A percentile compares a stretch with the other conserved stretches of the same genome.
These are phyloP conservation scores for Panulirus ornatus DNA, from an alignment of 1,140 invertebrate species.

Conservation along the genomic window DNA sequence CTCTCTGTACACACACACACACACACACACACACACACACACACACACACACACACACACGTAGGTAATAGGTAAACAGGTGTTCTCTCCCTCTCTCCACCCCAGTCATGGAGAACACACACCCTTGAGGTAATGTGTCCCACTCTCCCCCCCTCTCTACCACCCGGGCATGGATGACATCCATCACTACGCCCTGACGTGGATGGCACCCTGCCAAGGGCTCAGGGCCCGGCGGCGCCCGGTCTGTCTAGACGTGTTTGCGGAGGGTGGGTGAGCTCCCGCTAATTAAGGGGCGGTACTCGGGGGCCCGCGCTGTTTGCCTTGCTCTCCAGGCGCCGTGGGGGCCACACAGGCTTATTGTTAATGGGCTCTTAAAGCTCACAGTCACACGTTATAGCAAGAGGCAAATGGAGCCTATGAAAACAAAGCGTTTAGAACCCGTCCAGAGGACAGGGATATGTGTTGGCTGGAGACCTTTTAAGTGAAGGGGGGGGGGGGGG, in stretches of 20 bases:
- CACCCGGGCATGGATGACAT: not conserved
- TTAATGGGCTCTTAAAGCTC: slow-evolving; percentile 23
- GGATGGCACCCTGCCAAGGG: slow-evolving; percentile 2
- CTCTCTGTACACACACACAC: slow-evolving; percentile 17
- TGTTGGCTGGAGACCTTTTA: no score
- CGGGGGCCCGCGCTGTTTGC: slow-evolving; percentile 1
- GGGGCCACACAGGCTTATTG: slow-evolving; percentile 21
- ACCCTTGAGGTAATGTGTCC: not conserved
- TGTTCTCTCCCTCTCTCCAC: no score
- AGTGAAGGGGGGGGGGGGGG: no score
- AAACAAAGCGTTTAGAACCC: not conserved
- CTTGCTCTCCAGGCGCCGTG: slow-evolving; percentile 11
- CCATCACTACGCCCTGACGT: not conserved
- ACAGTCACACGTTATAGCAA: slow-evolving; percentile 23
- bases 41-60: not conserved
- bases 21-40: slow-evolving; percentile 17
- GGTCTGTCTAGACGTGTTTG: slow-evolving; percentile 24
- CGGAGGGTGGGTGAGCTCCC: slow-evolving; percentile 11
- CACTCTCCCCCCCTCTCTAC: not conserved
- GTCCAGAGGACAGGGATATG: no score
- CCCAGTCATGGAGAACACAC: no score
- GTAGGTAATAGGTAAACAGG: no score
- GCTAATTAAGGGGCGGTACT: slow-evolving; percentile 16
- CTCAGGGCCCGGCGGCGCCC: no score
- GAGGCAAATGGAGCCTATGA: slow-evolving; percentile 7